Conservation (phyloP, 2,888 invertebrate genomes). For the Lochmaea capreae region DNA sequence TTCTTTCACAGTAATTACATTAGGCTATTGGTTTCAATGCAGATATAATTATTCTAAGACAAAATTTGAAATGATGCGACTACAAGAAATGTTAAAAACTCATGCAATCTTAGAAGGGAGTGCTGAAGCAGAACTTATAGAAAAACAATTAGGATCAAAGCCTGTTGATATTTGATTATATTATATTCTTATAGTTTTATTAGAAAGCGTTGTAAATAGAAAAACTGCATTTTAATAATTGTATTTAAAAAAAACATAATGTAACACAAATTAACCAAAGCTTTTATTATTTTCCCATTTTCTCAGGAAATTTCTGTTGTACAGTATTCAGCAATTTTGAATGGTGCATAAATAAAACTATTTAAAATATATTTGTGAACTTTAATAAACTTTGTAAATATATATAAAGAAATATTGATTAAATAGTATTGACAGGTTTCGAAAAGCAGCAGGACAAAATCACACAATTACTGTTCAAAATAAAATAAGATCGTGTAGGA, state of each 20-base stretch:
- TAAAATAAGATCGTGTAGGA: neutral
- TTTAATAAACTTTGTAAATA: neutral
- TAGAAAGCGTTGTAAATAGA: neutral
- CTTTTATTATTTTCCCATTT: too few relatives aligned
- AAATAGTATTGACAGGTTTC: neutral
- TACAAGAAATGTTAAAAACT: slow-evolving; percentile 73
- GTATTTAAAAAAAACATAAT: neutral
- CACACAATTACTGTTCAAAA: neutral
- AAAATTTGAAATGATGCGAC: slow-evolving; percentile 73
- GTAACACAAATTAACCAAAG: too few relatives aligned
- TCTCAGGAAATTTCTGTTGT: too few relatives aligned
- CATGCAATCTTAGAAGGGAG: slow-evolving; percentile 76
- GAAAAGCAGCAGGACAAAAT: neutral
- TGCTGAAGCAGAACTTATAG: slow-evolving; percentile 62
- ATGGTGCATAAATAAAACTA: neutral
- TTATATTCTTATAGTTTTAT: slow-evolving; percentile 3
- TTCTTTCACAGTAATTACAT: slow-evolving; percentile 73
- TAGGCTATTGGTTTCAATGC: slow-evolving; percentile 78
- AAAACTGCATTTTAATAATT: neutral
- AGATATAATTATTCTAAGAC: slow-evolving; percentile 76
- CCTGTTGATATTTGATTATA: slow-evolving; percentile 35
- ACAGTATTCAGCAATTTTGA: too few relatives aligned
- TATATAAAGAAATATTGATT: neutral
- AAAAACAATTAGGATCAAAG: slow-evolving; percentile 31
- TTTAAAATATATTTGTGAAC: neutral